Conservation (phyloP, 2,888 invertebrate genomes). For the Xiphydria camelus region DNA sequence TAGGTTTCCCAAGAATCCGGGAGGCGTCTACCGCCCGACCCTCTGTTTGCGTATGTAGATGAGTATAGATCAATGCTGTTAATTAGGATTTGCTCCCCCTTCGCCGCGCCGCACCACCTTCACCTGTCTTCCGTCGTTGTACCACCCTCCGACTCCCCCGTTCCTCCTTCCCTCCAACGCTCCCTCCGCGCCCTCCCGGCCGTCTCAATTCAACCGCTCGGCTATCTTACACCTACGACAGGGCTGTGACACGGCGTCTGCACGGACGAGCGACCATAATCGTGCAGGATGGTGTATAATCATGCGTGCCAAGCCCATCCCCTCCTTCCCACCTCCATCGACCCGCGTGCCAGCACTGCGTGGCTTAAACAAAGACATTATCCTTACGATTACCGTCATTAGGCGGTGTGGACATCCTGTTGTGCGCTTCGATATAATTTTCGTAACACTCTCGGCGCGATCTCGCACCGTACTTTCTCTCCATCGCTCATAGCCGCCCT, state of each 20-base stretch:
- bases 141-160: not conserved
- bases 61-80: conserved; percentile 40
- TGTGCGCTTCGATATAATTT: no score
- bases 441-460: no score
- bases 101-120: conserved; percentile 12
- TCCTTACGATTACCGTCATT: conserved; percentile 33
- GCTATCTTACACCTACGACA: conserved; percentile 37
- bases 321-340: not conserved
- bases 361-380: conserved; percentile 38
- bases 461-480: no score
- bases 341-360: not conserved
- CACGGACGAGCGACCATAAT: conserved; percentile 34
- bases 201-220: conserved; percentile 36
- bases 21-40: conserved; percentile 25
- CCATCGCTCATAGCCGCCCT: no score
- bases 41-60: conserved; percentile 45
- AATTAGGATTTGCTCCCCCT: conserved; percentile 40
- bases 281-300: conserved; percentile 37
- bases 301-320: conserved; percentile 31
- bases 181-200: conserved; percentile 18
- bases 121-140: conserved; percentile 12
- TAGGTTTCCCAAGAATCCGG: conserved; percentile 36
- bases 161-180: conserved; percentile 16
- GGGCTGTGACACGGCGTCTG: conserved; percentile 33
- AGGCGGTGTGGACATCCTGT: conserved; percentile 31